phyloP scores from a whole-genome alignment of 2,888 invertebrate genomes.

The Ceriagrion tenellum region DNA sequence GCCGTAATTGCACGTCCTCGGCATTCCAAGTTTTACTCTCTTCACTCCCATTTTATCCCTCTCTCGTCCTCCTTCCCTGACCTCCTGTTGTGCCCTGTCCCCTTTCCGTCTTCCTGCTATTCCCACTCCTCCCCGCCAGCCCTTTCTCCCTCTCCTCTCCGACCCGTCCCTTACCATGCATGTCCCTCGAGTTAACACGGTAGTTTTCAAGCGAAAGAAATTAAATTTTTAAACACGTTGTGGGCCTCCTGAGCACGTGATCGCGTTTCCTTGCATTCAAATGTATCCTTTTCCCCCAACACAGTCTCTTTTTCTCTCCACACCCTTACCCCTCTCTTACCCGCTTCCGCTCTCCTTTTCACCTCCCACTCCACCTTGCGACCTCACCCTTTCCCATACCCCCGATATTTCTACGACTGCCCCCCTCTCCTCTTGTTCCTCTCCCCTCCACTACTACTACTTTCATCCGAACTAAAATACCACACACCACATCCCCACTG shows the following conservation, averaged over 20 bases:
- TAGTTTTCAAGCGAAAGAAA: conserved; percentile 68
- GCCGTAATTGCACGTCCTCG: conserved; percentile 59
- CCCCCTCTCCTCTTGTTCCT: too few relatives aligned
- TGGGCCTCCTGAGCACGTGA: conserved; percentile 60
- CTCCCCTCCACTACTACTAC: not conserved
- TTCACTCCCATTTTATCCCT: conserved; percentile 16
- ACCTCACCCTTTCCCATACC: not conserved
- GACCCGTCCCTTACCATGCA: not conserved
- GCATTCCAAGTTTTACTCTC: conserved; percentile 61
- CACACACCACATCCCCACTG: not conserved
- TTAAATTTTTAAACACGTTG: conserved; percentile 68
- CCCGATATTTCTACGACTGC: too few relatives aligned
- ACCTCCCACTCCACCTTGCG: not conserved
- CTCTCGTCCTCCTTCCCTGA: not conserved
- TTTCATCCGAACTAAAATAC: not conserved
- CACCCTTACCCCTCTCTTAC: not conserved
- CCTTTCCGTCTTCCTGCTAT: not conserved
- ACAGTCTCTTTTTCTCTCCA: not conserved
- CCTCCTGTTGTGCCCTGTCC: not conserved
- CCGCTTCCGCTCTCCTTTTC: not conserved
- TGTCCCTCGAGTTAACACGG: conserved; percentile 64
- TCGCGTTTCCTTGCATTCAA: conserved; percentile 65
- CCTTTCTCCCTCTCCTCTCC: not conserved
- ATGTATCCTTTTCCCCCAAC: conserved; percentile 34
- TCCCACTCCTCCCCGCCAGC: not conserved